Evolutionary conservation across 2,888 invertebrate genomes (phyloP), one percentile per base, ranked within the genome.

Genomic region (Cabera pusaria): DNA sequence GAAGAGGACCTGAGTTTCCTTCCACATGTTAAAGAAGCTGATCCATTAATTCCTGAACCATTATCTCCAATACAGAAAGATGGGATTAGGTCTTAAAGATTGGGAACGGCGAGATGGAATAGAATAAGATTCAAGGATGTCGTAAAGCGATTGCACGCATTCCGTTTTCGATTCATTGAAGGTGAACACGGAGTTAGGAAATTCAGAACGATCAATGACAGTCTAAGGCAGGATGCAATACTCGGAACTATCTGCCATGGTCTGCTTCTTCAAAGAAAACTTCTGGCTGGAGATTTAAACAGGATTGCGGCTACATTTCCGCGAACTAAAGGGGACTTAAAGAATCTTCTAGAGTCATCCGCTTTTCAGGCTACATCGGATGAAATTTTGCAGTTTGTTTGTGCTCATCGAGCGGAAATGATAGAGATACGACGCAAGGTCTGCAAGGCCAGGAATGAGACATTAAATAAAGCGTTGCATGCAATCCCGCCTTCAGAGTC

Each of bases 21-120:
- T 2, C 20, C 28, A 5, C 5, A 28, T 3, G 28, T 29, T 1
- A 29, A 20, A 8, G 28, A 29, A 6, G 20, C 5, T 0, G 28
- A 7, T 1, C 28, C 28, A 0, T 0, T 1, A 3, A 14, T 29
- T 7, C 28, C 28, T 0, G 14, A 5, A 12, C 28, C 28, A 3
- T 29, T 12, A 3, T 2, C 1, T 1, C 5, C 5, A 12, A 14
- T 29, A 1, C 11, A 7, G 5, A 12, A 2, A 12, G 12, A 28
- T 5, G 28, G 28, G 1, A 20, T 28, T 2, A 5, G 4, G 1
- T 28, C 20, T 3, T 20, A 28, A 3, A 10, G 12, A 1, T 7
- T 28, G 5, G 7, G 12, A 3, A 5, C 5, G 1, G 20, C 11
- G 2, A 7, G 5, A 2, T 28, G 28, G 20, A 28, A 28, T 3